Evolutionary conservation across 2,113 vertebrate genomes (phyloP).

Genomic region (Paramisgurnus dabryanus): DNA sequence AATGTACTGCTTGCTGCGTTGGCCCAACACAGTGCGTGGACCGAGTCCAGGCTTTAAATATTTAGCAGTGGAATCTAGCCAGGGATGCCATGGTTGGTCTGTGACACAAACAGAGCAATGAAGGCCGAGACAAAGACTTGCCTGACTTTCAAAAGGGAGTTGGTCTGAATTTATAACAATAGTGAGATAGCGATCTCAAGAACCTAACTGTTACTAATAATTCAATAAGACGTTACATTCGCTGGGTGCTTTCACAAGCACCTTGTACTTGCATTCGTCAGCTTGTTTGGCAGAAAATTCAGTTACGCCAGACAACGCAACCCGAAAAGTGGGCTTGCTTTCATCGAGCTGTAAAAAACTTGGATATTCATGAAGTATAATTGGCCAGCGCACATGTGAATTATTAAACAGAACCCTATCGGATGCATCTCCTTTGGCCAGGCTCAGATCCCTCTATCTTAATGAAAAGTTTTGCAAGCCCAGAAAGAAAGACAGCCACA

Average conservation of each 20-base stretch:
- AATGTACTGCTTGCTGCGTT: constrained; percentile 34
- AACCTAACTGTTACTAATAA: constrained; percentile 2
- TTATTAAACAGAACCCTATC: constrained; percentile 78
- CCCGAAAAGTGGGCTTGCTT: constrained; percentile 58
- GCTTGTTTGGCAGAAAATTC: constrained; percentile 41
- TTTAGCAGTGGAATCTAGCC: constrained; percentile 64
- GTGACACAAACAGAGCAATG: constrained; percentile 50
- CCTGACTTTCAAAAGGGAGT: constrained; percentile 31
- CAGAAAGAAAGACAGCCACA: constrained; percentile 63
- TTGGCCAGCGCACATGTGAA: constrained; percentile 71
- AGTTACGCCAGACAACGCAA: not conserved
- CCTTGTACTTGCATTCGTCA: constrained; percentile 38
- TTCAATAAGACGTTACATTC: not conserved
- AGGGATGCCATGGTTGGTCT: constrained; percentile 61
- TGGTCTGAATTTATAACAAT: constrained; percentile 18
- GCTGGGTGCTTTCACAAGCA: constrained; percentile 10
- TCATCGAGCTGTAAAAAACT: constrained; percentile 62
- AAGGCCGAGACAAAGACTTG: constrained; percentile 37
- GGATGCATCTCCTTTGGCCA: constrained; percentile 70
- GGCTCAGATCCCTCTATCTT: constrained; percentile 63
- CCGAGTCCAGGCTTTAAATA: constrained; percentile 68
- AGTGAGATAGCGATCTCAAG: not conserved
- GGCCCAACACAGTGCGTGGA: constrained; percentile 56
- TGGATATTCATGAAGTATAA: constrained; percentile 77
- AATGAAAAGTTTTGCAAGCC: constrained; percentile 73